Evolutionary conservation across 2,888 invertebrate genomes (phyloP).

Genomic region (Scotopteryx bipunctaria): DNA sequence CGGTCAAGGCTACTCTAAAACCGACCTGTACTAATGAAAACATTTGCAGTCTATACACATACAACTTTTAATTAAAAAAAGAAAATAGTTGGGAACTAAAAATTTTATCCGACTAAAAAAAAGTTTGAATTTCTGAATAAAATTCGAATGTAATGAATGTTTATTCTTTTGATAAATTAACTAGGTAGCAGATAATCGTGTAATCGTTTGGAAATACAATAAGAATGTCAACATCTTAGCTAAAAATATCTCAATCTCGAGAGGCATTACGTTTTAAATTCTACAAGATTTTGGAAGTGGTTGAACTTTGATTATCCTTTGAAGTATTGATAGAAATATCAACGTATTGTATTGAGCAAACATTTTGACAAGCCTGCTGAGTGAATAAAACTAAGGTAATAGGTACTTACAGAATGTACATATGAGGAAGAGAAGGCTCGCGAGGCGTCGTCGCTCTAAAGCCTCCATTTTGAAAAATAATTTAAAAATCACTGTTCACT

Average conservation of each 20-base stretch:
- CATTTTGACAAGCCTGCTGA: too few species aligned
- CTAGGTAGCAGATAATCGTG: neutral
- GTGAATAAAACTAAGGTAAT: too few species aligned
- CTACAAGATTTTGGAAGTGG: too few species aligned
- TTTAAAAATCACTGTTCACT: conserved; percentile 30
- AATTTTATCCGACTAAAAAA: too few species aligned
- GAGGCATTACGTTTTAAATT: too few species aligned
- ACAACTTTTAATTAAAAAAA: too few species aligned
- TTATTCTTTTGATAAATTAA: conserved; percentile 1
- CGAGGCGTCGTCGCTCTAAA: conserved; percentile 65
- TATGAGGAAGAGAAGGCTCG: conserved; percentile 61
- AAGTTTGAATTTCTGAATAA: neutral
- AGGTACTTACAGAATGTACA: conserved; percentile 76
- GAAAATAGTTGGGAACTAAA: too few species aligned
- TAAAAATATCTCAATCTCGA: too few species aligned
- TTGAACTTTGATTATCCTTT: too few species aligned
- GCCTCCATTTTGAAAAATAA: conserved; percentile 68
- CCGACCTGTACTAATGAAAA: conserved; percentile 18
- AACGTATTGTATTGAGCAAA: too few species aligned
- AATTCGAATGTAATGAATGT: neutral
- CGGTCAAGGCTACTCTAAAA: conserved; percentile 42
- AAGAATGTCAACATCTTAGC: conserved; percentile 8
- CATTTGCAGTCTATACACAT: neutral
- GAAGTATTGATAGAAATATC: too few species aligned
- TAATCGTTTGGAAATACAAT: conserved; percentile 5